Percentiles rank a stretch among this genome's conserved stretches.
phyloP scores from a whole-genome alignment of 2,797 vertebrate genomes.

The Rhinella marina region DNA sequence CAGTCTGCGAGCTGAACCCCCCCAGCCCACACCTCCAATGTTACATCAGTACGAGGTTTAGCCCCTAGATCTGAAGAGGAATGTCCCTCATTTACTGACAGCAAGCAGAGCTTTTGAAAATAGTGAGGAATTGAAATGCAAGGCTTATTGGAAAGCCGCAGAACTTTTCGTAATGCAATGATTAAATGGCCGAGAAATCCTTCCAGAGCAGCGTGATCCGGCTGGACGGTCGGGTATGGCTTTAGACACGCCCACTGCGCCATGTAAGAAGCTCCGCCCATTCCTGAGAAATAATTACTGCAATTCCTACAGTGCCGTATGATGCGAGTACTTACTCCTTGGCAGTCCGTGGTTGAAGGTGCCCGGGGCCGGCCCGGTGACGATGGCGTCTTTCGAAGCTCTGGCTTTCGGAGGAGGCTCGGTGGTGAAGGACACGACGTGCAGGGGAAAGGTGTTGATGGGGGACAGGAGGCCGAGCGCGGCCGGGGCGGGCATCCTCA shows the following conservation, averaged over 20 bases:
- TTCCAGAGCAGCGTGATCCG: no score
- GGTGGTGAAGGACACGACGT: conserved; percentile 80
- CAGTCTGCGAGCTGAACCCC: no score
- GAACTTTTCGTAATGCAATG: background rate
- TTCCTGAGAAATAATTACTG: background rate
- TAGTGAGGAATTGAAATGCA: no score
- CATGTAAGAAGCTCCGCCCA: background rate
- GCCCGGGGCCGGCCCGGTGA: conserved; percentile 81
- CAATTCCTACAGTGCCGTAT: background rate
- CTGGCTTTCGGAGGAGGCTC: conserved; percentile 77
- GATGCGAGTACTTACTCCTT: conserved; percentile 77
- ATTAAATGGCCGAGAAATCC: no score
- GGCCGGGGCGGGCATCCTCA: conserved; percentile 75
- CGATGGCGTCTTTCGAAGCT: conserved; percentile 80
- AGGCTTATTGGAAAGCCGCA: background rate
- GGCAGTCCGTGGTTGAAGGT: conserved; percentile 81
- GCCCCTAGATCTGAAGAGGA: no score
- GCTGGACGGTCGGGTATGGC: no score
- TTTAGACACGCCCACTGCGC: background rate
- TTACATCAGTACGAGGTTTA: no score
- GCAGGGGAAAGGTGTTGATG: conserved; percentile 78
- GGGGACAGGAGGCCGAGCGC: conserved; percentile 72
- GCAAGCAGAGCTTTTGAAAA: background rate
- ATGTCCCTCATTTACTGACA: background rate
- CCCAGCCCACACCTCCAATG: no score